Evolutionary conservation across 2,113 vertebrate genomes (phyloP), one percentile per base, ranked within the genome.

Genomic region (Myrmophylax atrothorax): DNA sequence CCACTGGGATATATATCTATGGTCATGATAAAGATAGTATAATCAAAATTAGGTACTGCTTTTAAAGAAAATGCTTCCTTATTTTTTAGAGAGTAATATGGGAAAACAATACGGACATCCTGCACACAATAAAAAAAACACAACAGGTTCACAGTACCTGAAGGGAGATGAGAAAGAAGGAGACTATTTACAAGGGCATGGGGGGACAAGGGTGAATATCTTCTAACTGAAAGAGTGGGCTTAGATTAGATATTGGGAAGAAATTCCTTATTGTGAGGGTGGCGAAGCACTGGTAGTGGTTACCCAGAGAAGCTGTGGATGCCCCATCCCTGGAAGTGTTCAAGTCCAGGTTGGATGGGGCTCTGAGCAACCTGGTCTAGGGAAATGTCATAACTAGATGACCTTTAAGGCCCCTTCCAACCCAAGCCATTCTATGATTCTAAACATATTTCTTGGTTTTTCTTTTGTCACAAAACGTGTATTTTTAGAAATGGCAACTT

Each of bases 381-480:
- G 16, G 31, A 40, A 69, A 76, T 16, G 25, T 1, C 31, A 9
- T 25, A 83, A 69, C 11, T 9, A 40, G 35, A 26, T 18, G 25
- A 18, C 18, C 35, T 76, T 83, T 35, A 42, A 63, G 25, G 10
- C 17, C 14, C 31, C 15, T 49, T 70, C 47, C 31, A 84, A 37
- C 14, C 25, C 18, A 26, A 62, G 49, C 31, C 25, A 49, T 63
- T 42, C 72, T 37, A 10, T 18, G 18, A 49, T 49, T 62, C 40
- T 70, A 62, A 84, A 62, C 6, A 22, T 29, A 66, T 22, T 33
- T 40, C 12, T 8, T 16, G 12, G 31, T 4, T 50, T 47, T 46
- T 23, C 22, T 70, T 80, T 72, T 62, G 24, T 62, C 44, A 60
- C 22, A 26, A 4, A 28, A 18, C 0, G 0, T 19, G 2, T 44